Evolutionary conservation across 2,888 invertebrate species (phyloP).

Genomic region (Xanthia togata): DNA sequence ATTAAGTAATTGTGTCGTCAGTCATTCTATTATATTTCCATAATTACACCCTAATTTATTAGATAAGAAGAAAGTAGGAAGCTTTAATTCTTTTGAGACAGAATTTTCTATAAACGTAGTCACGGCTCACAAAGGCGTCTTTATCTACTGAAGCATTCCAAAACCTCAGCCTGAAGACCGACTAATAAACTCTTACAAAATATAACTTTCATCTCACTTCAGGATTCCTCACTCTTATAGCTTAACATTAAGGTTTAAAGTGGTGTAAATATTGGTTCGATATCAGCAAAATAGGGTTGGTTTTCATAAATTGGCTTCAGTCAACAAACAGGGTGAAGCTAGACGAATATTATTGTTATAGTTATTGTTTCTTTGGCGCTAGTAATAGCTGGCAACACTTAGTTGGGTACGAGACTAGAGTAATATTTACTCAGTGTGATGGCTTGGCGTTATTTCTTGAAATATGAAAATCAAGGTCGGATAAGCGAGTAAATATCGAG

Average conservation of each 20-base stretch:
- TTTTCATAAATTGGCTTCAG: slow-evolving; percentile 76
- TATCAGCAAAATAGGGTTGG: slow-evolving; percentile 24
- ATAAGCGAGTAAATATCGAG: slow-evolving; percentile 8
- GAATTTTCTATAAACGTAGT: slow-evolving; percentile 11
- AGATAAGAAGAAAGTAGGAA: neutral
- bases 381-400: slow-evolving; percentile 83
- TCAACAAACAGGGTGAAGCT: slow-evolving; percentile 76
- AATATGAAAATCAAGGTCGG: slow-evolving; percentile 45
- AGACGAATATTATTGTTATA: slow-evolving; percentile 86
- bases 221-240: neutral
- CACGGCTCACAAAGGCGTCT: slow-evolving; percentile 44
- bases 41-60: neutral
- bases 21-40: neutral
- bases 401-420: slow-evolving; percentile 70
- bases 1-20: neutral
- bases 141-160: slow-evolving; percentile 61
- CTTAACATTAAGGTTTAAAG: neutral
- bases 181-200: slow-evolving; percentile 65
- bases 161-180: slow-evolving; percentile 64
- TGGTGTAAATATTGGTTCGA: neutral
- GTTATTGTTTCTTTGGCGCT: slow-evolving; percentile 81
- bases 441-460: slow-evolving; percentile 22
- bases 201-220: slow-evolving; percentile 16
- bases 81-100: slow-evolving; percentile 1
- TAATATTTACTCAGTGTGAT: slow-evolving; percentile 58